Evolutionary conservation across 2,888 invertebrate genomes (phyloP).

Genomic region (Endomychus coccineus): DNA sequence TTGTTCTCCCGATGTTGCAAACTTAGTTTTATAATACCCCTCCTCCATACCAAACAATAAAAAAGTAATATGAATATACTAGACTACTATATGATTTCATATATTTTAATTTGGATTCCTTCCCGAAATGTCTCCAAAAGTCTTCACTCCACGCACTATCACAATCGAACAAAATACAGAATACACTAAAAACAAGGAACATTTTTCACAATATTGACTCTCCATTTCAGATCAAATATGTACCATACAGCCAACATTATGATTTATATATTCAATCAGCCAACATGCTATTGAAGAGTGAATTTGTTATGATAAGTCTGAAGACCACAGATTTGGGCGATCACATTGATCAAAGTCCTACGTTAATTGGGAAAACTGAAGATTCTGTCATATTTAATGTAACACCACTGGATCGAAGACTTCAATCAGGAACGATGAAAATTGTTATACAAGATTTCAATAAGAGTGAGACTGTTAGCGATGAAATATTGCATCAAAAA

Average conservation of each 20-base stretch:
- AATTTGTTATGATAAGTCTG: slow-evolving; percentile 22
- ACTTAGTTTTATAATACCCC: too few species aligned
- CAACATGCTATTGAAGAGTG: slow-evolving; percentile 31
- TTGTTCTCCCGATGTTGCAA: too few species aligned
- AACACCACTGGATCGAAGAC: slow-evolving; percentile 29
- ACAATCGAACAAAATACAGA: too few species aligned
- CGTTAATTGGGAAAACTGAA: slow-evolving; percentile 26
- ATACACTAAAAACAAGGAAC: neutral
- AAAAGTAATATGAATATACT: too few species aligned
- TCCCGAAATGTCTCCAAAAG: too few species aligned
- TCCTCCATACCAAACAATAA: too few species aligned
- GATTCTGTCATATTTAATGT: slow-evolving; percentile 30
- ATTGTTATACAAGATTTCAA: slow-evolving; percentile 36
- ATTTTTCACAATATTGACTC: too few species aligned
- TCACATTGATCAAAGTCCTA: slow-evolving; percentile 34
- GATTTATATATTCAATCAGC: slow-evolving; percentile 32
- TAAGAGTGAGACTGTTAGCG: slow-evolving; percentile 20
- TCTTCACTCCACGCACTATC: too few species aligned
- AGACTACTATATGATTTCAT: too few species aligned
- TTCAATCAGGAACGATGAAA: slow-evolving; percentile 31
- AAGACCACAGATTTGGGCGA: slow-evolving; percentile 30
- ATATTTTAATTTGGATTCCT: too few species aligned
- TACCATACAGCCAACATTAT: slow-evolving; percentile 34
- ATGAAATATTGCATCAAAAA: slow-evolving; percentile 21
- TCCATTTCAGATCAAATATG: slow-evolving; percentile 33